Evolutionary conservation across 2,888 invertebrate species (phyloP).

Genomic region (Malthinus flaveolus): DNA sequence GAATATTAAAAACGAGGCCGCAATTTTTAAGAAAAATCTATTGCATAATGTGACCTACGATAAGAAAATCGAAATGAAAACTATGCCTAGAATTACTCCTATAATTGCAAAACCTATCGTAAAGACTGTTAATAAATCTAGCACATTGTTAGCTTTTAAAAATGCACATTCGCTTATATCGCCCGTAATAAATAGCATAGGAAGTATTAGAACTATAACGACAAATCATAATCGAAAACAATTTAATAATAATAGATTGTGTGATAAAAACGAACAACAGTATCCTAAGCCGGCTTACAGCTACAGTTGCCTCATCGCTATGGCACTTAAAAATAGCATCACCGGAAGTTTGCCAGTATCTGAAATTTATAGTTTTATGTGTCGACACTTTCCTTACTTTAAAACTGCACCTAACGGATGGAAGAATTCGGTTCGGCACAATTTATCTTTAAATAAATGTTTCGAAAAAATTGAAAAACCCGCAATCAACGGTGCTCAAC

Average conservation of each 20-base stretch:
- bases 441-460: constrained; percentile 95
- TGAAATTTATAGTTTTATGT: constrained; percentile 99
- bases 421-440: constrained; percentile 98
- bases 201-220: constrained; percentile 31
- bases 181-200: constrained; percentile 41
- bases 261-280: constrained; percentile 60
- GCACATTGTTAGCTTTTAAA: constrained; percentile 44
- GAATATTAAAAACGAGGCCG: constrained; percentile 57
- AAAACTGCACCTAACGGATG: constrained; percentile 98
- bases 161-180: constrained; percentile 42
- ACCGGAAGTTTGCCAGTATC: constrained; percentile 95
- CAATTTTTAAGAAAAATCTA: constrained; percentile 68
- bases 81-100: constrained; percentile 49
- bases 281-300: constrained; percentile 98
- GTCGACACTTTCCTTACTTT: constrained; percentile 98
- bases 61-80: constrained; percentile 45
- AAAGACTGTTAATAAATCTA: constrained; percentile 43
- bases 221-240: constrained; percentile 31
- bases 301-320: constrained; percentile 96
- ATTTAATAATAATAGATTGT: constrained; percentile 35
- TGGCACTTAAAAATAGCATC: constrained; percentile 95
- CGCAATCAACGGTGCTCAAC: constrained; percentile 80
- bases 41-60: constrained; percentile 57
- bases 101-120: constrained; percentile 48
- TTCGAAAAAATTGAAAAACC: constrained; percentile 98